Evolutionary conservation across 2,797 vertebrate species (phyloP).

Genomic region (Esox lucius): DNA sequence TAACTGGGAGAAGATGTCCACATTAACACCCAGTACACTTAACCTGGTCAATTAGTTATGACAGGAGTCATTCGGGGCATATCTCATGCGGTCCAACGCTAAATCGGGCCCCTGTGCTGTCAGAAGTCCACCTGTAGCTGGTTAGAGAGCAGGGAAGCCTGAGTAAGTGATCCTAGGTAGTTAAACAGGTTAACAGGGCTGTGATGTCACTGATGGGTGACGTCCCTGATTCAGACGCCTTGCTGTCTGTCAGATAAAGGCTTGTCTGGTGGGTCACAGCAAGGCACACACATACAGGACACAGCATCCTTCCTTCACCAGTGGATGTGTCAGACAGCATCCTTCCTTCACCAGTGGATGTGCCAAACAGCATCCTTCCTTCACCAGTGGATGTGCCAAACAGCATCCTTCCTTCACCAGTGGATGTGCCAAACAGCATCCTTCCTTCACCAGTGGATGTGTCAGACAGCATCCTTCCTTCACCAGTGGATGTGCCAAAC

Average conservation of each 20-base stretch:
- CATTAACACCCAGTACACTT: conserved; percentile 28
- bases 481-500: conserved; percentile 2
- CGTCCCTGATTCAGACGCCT: conserved; percentile 14
- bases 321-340: conserved; percentile 8
- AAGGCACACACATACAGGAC: background rate
- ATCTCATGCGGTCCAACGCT: conserved; percentile 37
- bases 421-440: conserved; percentile 7
- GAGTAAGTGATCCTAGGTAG: conserved; percentile 42
- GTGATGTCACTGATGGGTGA: conserved; percentile 27
- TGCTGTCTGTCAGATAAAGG: no score
- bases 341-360: background rate
- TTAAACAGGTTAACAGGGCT: conserved; percentile 21
- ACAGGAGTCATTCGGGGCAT: conserved; percentile 31
- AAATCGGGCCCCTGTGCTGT: conserved; percentile 34
- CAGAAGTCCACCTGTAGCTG: conserved; percentile 41
- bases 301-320: background rate
- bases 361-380: conserved; percentile 12
- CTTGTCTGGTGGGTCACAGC: background rate
- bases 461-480: conserved; percentile 16
- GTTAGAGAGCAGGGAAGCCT: conserved; percentile 22
- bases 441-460: background rate
- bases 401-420: background rate
- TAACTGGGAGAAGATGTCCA: conserved; percentile 56
- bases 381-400: conserved; percentile 1
- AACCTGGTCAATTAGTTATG: conserved; percentile 40